phyloP scores from a whole-genome alignment of 1,140 invertebrate genomes.

The Drosophila pseudoobscura region DNA sequence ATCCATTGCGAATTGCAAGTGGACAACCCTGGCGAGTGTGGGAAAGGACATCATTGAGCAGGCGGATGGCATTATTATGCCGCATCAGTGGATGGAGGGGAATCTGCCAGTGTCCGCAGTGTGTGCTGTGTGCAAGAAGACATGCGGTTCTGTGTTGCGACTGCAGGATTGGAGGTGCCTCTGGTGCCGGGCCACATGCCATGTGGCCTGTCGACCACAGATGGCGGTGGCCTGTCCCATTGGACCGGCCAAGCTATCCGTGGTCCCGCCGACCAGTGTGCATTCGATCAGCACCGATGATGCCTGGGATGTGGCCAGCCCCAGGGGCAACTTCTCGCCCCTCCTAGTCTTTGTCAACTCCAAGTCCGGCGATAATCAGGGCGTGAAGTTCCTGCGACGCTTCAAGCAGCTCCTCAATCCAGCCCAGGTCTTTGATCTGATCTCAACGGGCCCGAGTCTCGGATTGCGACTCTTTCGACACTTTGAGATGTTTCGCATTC shows the following conservation, averaged over 20 bases:
- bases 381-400: constrained; percentile 96
- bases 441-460: constrained; percentile 92
- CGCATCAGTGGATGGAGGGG: constrained; percentile 99
- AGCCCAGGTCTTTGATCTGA: constrained; percentile 98
- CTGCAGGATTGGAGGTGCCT: constrained; percentile 98
- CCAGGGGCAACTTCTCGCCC: constrained; percentile 88
- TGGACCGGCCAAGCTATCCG: constrained; percentile 93
- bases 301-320: constrained; percentile 94
- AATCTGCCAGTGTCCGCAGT: constrained; percentile 97
- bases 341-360: constrained; percentile 98
- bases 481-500: constrained; percentile 95
- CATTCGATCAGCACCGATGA: constrained; percentile 95
- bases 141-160: constrained; percentile 96
- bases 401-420: constrained; percentile 98
- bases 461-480: constrained; percentile 94
- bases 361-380: constrained; percentile 98
- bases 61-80: constrained; percentile 95
- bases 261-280: constrained; percentile 95
- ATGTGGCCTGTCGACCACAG: constrained; percentile 92
- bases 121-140: constrained; percentile 97
- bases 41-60: constrained; percentile 97
- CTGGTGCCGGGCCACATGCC: constrained; percentile 97
- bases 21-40: constrained; percentile 96
- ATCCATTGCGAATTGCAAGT: constrained; percentile 97
- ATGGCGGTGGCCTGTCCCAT: constrained; percentile 91